A percentile compares a stretch with the other conserved stretches of the same genome.
phyloP scores from a whole-genome alignment of 2,797 vertebrate species.

The Australoheros facetus region DNA sequence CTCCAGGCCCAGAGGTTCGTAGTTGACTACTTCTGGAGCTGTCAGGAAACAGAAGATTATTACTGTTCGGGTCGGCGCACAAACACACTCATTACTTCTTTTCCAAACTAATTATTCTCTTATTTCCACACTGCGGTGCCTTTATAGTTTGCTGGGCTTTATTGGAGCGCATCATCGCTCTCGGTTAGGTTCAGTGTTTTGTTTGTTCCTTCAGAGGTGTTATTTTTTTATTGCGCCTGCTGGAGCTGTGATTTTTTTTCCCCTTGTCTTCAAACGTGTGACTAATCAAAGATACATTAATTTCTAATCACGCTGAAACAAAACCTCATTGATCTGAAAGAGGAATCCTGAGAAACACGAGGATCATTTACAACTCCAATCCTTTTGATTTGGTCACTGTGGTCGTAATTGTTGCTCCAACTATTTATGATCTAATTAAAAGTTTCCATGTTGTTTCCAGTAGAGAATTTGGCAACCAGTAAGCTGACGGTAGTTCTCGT shows the following conservation, averaged over 20 bases:
- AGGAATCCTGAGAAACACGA: accelerated
- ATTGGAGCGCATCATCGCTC: background rate
- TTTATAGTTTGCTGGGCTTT: background rate
- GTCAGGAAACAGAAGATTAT: slow-evolving; percentile 29
- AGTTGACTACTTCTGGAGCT: slow-evolving; percentile 99
- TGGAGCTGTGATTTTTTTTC: slow-evolving; percentile 1
- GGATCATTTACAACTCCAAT: too few relatives aligned
- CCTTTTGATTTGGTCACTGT: too few relatives aligned
- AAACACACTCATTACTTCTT: background rate
- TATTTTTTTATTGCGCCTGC: slow-evolving; percentile 10
- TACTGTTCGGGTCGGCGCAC: slow-evolving; percentile 8
- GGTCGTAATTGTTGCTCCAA: background rate
- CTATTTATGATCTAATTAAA: background rate
- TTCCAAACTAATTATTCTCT: background rate
- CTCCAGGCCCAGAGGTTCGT: slow-evolving; percentile 95
- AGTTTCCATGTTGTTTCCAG: background rate
- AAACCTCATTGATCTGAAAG: background rate
- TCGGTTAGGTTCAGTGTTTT: background rate
- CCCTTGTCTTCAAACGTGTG: background rate
- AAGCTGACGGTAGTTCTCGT: background rate
- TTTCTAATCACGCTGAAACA: background rate
- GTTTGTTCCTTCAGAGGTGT: slow-evolving; percentile 1
- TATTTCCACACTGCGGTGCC: background rate
- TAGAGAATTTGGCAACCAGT: accelerated
- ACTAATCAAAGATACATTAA: background rate